Base-by-base conservation (phyloP, 37 sponge, comb jelly and placozoan genomes). In the Beroe forskalii region DNA sequence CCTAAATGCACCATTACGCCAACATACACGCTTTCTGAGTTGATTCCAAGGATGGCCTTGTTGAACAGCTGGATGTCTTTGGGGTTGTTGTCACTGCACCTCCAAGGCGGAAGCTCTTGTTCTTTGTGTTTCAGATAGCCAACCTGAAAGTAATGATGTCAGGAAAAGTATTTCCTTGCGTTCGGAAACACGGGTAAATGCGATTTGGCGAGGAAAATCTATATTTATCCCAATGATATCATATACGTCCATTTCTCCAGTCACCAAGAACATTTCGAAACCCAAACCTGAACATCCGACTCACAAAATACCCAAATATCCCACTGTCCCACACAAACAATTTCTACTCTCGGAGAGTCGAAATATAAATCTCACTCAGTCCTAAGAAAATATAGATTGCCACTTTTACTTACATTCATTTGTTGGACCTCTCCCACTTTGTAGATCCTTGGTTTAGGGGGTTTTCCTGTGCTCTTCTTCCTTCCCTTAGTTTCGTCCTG, bases 31-130 rank as follows among this genome's bases (percentile, higher is more conserved):
- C 48, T 80, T 48, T 80, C 86, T 1, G 30, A 44, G 86, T 44
- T 41, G 44, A 80, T 80, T 38, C 86, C 86, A 1, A 80, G 86
- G 55, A 80, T 80, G 38, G 28, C 55, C 30, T 80, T 80, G 86
- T 80, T 80, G 55, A 42, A 80, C 28, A 80, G 86, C 55, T 80
- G 86, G 55, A 80, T 80, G 42, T 80, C 86, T 43, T 80, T 80
- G 30, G 86, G 86, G 20, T 80, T 80, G 28, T 41, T 43, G 55
- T 80, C 86, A 25, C 55, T 80, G 25, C 38, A 80, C 55, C 86
- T 80, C 86, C 86, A 80, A 24, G 86, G 86, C 22, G 86, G 55
- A 0, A 44, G 48, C 30, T 80, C 86, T 48, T 80, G 86, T 37
- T 80, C 86, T 24, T 42, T 80, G 86, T 80, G 86, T 38, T 80